Evolutionary conservation across 64 coral and sea anemone species (phyloP), one percentile per base, ranked within the genome.

Genomic region (Montipora cactus): DNA sequence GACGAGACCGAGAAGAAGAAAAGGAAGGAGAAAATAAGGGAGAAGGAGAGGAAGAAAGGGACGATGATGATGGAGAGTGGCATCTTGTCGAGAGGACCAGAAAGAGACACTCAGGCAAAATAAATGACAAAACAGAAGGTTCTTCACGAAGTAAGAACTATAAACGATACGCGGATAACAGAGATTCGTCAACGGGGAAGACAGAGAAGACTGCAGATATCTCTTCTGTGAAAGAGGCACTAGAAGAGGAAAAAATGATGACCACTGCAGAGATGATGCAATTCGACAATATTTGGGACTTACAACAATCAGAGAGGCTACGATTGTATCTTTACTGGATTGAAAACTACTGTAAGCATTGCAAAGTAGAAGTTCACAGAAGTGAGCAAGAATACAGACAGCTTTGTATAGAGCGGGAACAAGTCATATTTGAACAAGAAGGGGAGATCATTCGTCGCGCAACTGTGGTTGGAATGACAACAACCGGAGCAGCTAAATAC

Each of bases 391-490:
- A 37, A 37, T 37, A 37, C 28, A 37, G 28, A 37, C 28, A 37
- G 28, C 28, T 37, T 37, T 37, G 28, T 37, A 37, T 37, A 37
- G 28, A 37, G 28, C 28, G 28, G 28, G 28, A 37, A 37, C 28
- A 37, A 37, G 28, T 37, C 28, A 37, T 37, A 37, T 37, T 37
- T 37, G 28, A 37, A 37, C 28, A 37, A 37, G 28, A 37, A 37
- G 28, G 1, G 28, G 28, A 37, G 28, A 37, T 37, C 28, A 37
- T 37, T 37, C 28, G 28, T 37, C 28, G 28, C 28, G 83, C 96
- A 18, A 92, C 80, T 77, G 96, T 98, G 3, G 88, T 98, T 77
- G 96, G 96, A 73, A 98, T 98, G 96, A 98, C 96, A 69, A 98
- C 96, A 16, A 95, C 84, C 11, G 93, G 96, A 51, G 96, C 96